A percentile compares a stretch with the other conserved stretches of the same genome.
Conservation (phyloP, 2,113 vertebrate species). For the Callipepla californica region DNA sequence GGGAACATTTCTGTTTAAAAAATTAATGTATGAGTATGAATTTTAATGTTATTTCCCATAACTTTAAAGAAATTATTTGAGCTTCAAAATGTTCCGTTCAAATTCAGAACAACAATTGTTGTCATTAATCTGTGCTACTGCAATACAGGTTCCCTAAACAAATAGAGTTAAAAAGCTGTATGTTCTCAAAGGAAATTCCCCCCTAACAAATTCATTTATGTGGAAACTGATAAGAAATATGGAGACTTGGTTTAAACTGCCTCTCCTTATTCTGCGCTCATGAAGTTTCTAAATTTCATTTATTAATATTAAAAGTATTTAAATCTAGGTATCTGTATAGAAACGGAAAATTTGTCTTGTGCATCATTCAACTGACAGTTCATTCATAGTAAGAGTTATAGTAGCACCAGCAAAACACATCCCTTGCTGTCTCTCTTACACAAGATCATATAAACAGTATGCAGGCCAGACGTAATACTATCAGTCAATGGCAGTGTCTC, state of each 20-base stretch:
- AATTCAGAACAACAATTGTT: background rate
- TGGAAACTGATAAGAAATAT: background rate
- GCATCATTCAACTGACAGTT: accelerated
- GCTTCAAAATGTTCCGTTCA: background rate
- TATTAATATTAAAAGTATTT: accelerated
- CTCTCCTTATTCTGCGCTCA: background rate
- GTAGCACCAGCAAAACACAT: background rate
- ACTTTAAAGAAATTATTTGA: background rate
- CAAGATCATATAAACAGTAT: accelerated
- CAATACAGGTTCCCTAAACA: background rate
- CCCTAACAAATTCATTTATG: background rate
- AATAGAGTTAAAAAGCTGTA: background rate
- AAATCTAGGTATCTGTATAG: accelerated
- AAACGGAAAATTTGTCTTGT: accelerated
- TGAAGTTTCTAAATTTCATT: background rate
- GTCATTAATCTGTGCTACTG: background rate
- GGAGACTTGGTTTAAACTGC: background rate
- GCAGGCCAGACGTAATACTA: accelerated
- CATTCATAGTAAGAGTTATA: background rate
- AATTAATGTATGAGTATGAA: background rate
- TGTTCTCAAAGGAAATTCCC: background rate
- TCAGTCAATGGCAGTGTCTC: background rate
- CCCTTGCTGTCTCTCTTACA: accelerated
- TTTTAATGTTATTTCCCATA: background rate
- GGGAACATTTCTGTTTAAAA: background rate